Evolutionary conservation across 2,888 invertebrate species (phyloP), one percentile per base, ranked within the genome.

Genomic region (Lasioglossum morio): DNA sequence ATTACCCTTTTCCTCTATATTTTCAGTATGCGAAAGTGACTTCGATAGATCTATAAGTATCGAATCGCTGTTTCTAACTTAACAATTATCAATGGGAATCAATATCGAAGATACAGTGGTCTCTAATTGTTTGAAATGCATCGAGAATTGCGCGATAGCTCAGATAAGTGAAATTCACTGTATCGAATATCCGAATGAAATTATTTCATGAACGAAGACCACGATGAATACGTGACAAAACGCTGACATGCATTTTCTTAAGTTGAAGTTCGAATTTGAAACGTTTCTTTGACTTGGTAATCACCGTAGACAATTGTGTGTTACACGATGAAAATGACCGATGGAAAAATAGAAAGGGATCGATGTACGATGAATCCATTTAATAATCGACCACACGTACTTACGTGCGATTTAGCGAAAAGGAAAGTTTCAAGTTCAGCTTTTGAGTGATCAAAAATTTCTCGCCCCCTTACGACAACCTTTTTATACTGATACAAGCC

Each of bases 401-500:
- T 14, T 46, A 1, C 19, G 37, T 12, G 57, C 43, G 2, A 27
- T 23, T 40, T 19, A 72, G 37, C n/a, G 30, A n/a, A 40, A 27
- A 40, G 40, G 34, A 60, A 74, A 5, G 74, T n/a, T 43, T 63
- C 16, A 53, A 82, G 40, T 81, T 72, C 34, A 43, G 34, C 23
- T 34, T 34, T 40, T 23, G 27, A 37, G 23, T 80, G 57, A 23
- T 37, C 34, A 37, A 23, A 37, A 27, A 53, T 76, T 69, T 66
- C 34, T 84, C 60, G 66, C 57, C 70, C 34, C 30, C n/a, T n/a
- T 74, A 37, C 23, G 46, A 74, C 66, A 63, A 78, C 48, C 72
- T 81, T 86, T 86, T 86, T 86, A 81, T 86, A 86, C 77, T 23
- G 53, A 81, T 73, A 48, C 12, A 84, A 48, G 66, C 66, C 78